Evolutionary conservation across 2,797 vertebrate species (phyloP).

Genomic region (Cossypha niveicapilla): DNA sequence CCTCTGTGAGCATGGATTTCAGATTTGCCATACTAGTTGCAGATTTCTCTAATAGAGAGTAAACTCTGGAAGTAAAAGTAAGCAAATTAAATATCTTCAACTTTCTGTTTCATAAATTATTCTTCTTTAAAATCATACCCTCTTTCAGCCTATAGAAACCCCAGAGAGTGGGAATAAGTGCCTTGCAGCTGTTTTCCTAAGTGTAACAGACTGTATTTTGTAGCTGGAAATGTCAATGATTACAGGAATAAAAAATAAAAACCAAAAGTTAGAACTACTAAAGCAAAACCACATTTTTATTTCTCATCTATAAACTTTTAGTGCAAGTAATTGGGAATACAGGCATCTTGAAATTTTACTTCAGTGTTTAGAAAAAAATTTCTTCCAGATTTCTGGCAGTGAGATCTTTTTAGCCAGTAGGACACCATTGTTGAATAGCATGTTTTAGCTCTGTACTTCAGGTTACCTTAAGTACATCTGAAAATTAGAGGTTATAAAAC

Average conservation of each 20-base stretch:
- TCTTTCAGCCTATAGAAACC: neutral
- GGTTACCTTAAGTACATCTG: neutral
- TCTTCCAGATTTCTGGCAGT: neutral
- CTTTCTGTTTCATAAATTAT: neutral
- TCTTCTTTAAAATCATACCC: neutral
- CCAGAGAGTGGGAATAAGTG: neutral
- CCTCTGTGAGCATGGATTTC: neutral
- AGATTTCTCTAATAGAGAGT: neutral
- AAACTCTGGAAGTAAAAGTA: neutral
- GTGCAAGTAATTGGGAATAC: conserved; percentile 24
- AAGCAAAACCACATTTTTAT: conserved; percentile 24
- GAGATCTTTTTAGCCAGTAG: neutral
- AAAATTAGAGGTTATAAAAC: neutral
- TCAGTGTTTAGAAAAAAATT: neutral
- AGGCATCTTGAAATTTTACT: conserved; percentile 39
- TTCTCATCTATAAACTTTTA: conserved; percentile 36
- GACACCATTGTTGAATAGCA: neutral
- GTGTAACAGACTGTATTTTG: neutral
- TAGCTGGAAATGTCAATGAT: conserved; percentile 14
- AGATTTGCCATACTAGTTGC: neutral
- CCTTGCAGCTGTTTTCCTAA: neutral
- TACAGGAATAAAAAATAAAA: conserved; percentile 8
- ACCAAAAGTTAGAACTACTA: neutral
- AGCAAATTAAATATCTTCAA: neutral
- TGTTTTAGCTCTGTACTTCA: neutral